These are phyloP conservation scores for Cataglyphis rosenhaueri DNA, from an alignment of 2,888 invertebrate genomes.

Conservation along the genomic window DNA sequence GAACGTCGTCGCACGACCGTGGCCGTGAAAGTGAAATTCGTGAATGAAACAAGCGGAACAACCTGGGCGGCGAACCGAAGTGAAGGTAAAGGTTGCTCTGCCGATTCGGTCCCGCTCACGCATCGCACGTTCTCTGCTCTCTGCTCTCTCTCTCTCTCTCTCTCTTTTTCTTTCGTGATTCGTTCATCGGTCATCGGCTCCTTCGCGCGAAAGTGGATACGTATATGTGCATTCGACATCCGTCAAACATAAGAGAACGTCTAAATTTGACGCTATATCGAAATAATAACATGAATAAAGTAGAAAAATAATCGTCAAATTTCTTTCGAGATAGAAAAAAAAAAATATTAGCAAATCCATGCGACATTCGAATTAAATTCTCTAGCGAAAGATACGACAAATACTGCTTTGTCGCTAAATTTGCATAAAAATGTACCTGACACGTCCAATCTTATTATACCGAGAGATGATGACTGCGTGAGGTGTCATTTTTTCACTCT, in stretches of 20 bases:
- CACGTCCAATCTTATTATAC: not conserved
- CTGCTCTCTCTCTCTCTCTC: too few relatives aligned
- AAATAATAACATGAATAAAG: not conserved
- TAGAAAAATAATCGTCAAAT: slow-evolving; percentile 2
- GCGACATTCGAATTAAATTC: not conserved
- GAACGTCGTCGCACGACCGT: slow-evolving; percentile 76
- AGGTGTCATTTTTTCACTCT: slow-evolving; percentile 14
- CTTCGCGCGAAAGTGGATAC: not conserved
- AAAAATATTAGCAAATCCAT: not conserved
- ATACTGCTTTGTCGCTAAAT: not conserved
- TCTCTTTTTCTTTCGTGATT: not conserved
- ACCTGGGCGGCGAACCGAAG: slow-evolving; percentile 64
- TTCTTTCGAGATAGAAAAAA: slow-evolving; percentile 3
- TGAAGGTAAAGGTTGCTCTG: slow-evolving; percentile 76
- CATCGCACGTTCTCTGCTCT: slow-evolving; percentile 54
- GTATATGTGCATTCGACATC: not conserved
- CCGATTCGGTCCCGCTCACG: slow-evolving; percentile 69
- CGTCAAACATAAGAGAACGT: not conserved
- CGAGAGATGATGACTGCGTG: not conserved
- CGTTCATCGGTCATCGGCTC: slow-evolving; percentile 32
- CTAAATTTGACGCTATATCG: not conserved
- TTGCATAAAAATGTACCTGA: slow-evolving; percentile 4
- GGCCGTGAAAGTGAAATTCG: slow-evolving; percentile 84
- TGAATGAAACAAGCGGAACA: slow-evolving; percentile 75
- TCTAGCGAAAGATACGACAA: not conserved